Percentiles rank a stretch among this genome's conserved stretches.
phyloP scores from a whole-genome alignment of 2,113 vertebrate species.

The Ammodramus savannarum region DNA sequence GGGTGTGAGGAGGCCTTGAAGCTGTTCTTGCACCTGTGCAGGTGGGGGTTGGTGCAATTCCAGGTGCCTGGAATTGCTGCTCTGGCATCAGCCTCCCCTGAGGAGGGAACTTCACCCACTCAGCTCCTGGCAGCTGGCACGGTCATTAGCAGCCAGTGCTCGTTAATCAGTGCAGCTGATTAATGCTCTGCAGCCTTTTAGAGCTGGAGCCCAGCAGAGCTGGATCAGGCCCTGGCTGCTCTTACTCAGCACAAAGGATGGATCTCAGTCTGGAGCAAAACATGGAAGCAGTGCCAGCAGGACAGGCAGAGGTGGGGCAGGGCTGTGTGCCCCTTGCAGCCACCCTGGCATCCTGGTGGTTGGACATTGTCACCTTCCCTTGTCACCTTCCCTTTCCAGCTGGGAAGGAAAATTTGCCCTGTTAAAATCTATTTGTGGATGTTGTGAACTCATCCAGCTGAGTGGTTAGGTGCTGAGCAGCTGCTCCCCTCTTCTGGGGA shows the following conservation, averaged over 20 bases:
- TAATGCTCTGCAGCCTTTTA: not conserved
- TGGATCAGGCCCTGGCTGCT: not conserved
- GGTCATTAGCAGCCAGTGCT: not conserved
- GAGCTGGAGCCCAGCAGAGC: not conserved
- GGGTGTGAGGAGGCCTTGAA: not conserved
- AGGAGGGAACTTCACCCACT: not conserved
- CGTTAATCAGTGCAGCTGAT: not conserved
- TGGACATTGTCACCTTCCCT: not conserved
- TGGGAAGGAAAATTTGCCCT: not conserved
- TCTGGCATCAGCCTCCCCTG: not conserved
- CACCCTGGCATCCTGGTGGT: accelerated
- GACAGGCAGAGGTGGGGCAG: not conserved
- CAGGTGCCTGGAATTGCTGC: not conserved
- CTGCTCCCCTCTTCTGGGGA: not conserved
- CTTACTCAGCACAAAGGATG: not conserved
- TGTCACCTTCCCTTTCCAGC: not conserved
- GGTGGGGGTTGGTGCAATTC: not conserved
- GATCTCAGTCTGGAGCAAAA: not conserved
- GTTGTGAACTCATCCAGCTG: not conserved
- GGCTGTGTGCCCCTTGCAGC: accelerated
- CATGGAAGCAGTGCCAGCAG: not conserved
- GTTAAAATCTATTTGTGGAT: not conserved
- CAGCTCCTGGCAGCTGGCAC: not conserved
- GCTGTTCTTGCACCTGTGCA: not conserved
- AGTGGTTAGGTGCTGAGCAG: not conserved